Conservation (phyloP, 2,113 vertebrate species). For the Malurus alboscapulatus region DNA sequence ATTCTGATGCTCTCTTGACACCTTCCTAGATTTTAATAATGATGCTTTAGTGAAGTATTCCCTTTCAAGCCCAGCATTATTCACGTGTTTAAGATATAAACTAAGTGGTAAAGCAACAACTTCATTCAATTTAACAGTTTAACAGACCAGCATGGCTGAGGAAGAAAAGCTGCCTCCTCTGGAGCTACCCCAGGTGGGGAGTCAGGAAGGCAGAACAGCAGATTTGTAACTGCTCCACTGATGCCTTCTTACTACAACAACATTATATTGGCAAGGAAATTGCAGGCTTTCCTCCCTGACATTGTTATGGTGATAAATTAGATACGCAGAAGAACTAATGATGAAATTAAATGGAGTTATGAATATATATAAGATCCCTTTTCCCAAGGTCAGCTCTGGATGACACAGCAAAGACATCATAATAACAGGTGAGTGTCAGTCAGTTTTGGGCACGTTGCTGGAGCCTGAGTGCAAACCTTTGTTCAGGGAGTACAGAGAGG, state of each 20-base stretch:
- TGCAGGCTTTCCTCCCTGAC: slow-evolving; percentile 34
- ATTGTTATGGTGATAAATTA: slow-evolving; percentile 57
- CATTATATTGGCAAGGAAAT: slow-evolving; percentile 30
- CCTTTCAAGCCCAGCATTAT: background rate
- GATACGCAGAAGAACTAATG: slow-evolving; percentile 51
- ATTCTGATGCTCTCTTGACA: background rate
- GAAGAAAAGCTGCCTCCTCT: background rate
- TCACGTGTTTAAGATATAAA: background rate
- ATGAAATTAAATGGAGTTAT: slow-evolving; percentile 54
- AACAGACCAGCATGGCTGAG: background rate
- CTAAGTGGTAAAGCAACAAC: background rate
- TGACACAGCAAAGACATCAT: background rate
- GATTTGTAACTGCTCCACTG: background rate
- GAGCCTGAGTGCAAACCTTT: background rate
- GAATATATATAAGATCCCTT: slow-evolving; percentile 52
- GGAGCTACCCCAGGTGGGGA: background rate
- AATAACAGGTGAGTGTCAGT: background rate
- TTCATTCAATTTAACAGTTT: background rate
- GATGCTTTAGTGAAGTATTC: background rate
- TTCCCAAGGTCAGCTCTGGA: slow-evolving; percentile 46
- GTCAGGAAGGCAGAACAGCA: background rate
- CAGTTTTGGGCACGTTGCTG: background rate
- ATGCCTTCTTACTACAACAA: background rate
- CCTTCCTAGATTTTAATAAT: background rate
- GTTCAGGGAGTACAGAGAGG: background rate